A percentile compares a stretch with the other conserved stretches of the same genome.
phyloP scores from a whole-genome alignment of 2,797 vertebrate species.

The Acrossocheilus fasciatus region DNA sequence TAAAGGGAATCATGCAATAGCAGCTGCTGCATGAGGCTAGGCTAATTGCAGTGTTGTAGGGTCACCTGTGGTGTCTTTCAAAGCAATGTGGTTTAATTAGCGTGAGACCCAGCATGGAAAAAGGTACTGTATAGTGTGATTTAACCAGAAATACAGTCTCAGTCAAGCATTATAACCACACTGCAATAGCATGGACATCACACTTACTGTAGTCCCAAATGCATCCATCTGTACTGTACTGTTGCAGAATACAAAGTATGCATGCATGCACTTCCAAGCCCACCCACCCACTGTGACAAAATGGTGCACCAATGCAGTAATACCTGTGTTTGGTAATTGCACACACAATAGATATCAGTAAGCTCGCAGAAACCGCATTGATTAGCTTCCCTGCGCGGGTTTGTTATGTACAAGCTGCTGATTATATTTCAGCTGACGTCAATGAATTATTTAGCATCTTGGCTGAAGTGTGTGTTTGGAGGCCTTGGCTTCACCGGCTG shows the following conservation, averaged over 20 bases:
- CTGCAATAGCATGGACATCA: not conserved
- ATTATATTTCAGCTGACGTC: conserved; percentile 69
- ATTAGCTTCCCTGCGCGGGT: conserved; percentile 59
- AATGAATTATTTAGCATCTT: conserved; percentile 59
- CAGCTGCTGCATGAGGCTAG: conserved; percentile 63
- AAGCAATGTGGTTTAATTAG: conserved; percentile 72
- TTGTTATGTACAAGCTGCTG: conserved; percentile 65
- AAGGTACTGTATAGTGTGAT: conserved; percentile 22
- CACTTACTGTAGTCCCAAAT: conserved; percentile 50
- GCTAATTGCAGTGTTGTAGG: conserved; percentile 71
- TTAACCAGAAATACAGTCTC: conserved; percentile 42
- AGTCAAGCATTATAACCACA: not conserved
- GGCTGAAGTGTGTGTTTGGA: conserved; percentile 49
- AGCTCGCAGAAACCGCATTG: conserved; percentile 68
- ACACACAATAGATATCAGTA: conserved; percentile 65
- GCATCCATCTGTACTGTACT: not conserved
- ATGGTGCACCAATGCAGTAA: not conserved
- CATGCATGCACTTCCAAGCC: not conserved
- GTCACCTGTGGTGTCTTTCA: conserved; percentile 69
- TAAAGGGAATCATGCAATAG: conserved; percentile 52
- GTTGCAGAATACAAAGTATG: not conserved
- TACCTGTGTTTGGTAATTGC: conserved; percentile 49
- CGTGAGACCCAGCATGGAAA: conserved; percentile 63
- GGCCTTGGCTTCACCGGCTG: conserved; percentile 55
- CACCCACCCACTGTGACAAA: conserved; percentile 24